These are phyloP conservation scores for Tipula vernalis DNA, from an alignment of 2,888 invertebrate species.

Conservation along the genomic window DNA sequence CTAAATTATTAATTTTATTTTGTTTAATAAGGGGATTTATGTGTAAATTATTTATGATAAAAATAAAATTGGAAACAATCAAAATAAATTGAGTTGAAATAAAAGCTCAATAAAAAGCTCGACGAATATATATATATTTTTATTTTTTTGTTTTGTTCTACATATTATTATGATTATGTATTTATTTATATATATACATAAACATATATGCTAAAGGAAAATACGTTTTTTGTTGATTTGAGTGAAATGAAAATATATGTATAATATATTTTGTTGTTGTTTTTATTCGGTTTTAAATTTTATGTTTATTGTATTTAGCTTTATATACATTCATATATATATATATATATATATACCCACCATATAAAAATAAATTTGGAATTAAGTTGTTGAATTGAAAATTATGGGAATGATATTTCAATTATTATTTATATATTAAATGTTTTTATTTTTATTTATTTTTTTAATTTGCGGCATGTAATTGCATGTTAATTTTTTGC, in stretches of 20 bases:
- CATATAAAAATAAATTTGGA: neutral
- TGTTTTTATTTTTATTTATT: neutral
- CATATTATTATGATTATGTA: neutral
- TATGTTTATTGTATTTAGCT: neutral
- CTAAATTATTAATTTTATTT: neutral
- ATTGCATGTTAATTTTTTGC: neutral
- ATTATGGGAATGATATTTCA: neutral
- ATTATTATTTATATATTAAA: neutral
- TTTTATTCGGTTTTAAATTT: neutral
- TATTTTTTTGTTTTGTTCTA: neutral
- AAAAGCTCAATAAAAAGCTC: neutral
- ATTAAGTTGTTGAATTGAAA: neutral
- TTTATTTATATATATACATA: neutral
- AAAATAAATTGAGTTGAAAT: neutral
- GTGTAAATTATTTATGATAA: neutral
- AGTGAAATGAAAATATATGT: neutral
- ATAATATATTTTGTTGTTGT: neutral
- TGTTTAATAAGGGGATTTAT: neutral
- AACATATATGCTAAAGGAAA: neutral
- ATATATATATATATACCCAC: neutral
- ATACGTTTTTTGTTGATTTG: neutral
- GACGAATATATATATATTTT: neutral
- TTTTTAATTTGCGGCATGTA: neutral
- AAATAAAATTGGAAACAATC: neutral
- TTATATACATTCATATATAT: too few species aligned